These are phyloP conservation scores for Pseudochirops cupreus DNA, from an alignment of 2,797 vertebrate species.

Conservation along the genomic window DNA sequence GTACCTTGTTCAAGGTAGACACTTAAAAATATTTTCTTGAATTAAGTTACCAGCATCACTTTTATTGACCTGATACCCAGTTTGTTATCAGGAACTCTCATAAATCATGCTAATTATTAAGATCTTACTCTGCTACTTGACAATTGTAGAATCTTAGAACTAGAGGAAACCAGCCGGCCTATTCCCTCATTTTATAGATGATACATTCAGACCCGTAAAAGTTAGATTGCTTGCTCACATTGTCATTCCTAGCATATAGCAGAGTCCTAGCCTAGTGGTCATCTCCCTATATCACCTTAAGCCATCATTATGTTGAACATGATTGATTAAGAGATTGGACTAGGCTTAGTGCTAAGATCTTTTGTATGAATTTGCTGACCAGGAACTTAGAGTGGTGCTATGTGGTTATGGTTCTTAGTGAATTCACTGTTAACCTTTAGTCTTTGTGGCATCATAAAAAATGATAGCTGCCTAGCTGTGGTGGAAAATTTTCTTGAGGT, in stretches of 20 bases:
- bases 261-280: background rate
- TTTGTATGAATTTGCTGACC: background rate
- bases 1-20: background rate
- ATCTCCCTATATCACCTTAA: background rate
- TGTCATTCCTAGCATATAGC: background rate
- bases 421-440: conserved; percentile 28
- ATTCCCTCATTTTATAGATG: background rate
- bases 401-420: background rate
- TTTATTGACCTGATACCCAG: background rate
- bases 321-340: background rate
- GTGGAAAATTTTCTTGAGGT: conserved; percentile 29
- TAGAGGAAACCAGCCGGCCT: background rate
- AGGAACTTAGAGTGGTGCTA: background rate
- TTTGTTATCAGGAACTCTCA: background rate
- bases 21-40: background rate
- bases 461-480: background rate
- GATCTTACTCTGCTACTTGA: background rate
- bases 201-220: background rate
- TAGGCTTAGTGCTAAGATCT: background rate
- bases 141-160: background rate
- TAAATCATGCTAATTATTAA: background rate
- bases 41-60: background rate
- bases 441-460: conserved; percentile 33
- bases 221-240: background rate
- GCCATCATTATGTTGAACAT: background rate